Evolutionary conservation across 37 sponge, comb jelly and placozoan species (phyloP).

Genomic region (Beroe forskalii): DNA sequence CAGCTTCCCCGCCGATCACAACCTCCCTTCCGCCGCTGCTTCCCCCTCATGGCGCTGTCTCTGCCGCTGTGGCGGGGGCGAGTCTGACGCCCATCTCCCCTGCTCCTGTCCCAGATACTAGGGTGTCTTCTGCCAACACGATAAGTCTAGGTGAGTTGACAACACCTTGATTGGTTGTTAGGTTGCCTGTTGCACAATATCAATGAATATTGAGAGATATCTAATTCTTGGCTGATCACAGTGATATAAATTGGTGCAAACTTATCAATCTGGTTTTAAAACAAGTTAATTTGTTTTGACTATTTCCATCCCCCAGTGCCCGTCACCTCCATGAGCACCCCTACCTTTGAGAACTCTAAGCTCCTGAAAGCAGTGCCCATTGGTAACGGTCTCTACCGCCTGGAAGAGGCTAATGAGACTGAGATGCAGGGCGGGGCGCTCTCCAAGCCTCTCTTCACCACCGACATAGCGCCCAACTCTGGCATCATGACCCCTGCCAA

Average conservation of each 20-base stretch:
- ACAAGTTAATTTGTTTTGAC: too few species aligned
- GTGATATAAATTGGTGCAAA: too few species aligned
- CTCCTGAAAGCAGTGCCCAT: conserved; percentile 57
- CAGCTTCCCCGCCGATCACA: not conserved
- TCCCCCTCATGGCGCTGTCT: not conserved
- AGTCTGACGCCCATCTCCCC: conserved; percentile 55
- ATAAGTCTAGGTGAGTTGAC: conserved; percentile 43
- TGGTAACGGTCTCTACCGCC: conserved; percentile 60
- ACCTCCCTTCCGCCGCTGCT: not conserved
- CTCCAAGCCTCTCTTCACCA: conserved; percentile 47
- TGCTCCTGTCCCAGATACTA: not conserved
- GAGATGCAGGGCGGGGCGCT: conserved; percentile 36
- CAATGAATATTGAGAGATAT: too few species aligned
- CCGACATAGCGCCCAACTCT: not conserved
- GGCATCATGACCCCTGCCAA: not conserved
- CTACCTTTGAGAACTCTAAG: conserved; percentile 59
- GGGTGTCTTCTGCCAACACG: not conserved
- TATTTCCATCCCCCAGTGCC: conserved; percentile 51
- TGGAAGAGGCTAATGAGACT: conserved; percentile 18
- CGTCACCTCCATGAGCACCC: not conserved
- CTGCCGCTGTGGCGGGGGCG: not conserved
- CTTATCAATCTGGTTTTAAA: too few species aligned
- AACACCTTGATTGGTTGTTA: too few species aligned
- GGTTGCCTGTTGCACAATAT: too few species aligned
- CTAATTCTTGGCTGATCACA: too few species aligned